A percentile compares a stretch with the other conserved stretches of the same genome.
phyloP scores from a whole-genome alignment of 2,888 invertebrate species.

The Fabriciana adippe region DNA sequence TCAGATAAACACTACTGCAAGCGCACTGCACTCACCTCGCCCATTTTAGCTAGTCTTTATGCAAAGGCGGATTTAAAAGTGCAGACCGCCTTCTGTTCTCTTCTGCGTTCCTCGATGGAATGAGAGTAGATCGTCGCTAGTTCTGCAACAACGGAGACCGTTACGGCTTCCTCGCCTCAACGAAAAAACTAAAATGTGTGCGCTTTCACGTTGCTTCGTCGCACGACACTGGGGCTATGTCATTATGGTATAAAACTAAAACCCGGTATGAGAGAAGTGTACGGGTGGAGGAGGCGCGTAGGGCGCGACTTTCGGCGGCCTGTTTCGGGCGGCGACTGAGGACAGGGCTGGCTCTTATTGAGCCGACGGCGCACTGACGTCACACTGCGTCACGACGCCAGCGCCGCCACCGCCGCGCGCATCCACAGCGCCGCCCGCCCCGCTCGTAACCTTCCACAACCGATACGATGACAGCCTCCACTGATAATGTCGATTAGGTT shows the following conservation, averaged over 20 bases:
- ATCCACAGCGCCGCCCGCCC: slow-evolving; percentile 69
- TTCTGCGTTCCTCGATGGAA: slow-evolving; percentile 75
- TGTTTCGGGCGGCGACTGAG: slow-evolving; percentile 82
- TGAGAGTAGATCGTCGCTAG: slow-evolving; percentile 75
- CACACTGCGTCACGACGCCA: slow-evolving; percentile 85
- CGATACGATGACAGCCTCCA: slow-evolving; percentile 69
- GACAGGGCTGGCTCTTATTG: slow-evolving; percentile 83
- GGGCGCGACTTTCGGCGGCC: slow-evolving; percentile 76
- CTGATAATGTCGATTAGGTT: slow-evolving; percentile 46
- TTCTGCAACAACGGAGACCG: slow-evolving; percentile 80
- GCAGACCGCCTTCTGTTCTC: slow-evolving; percentile 76
- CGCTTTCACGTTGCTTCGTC: slow-evolving; percentile 74
- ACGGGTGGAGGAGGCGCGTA: slow-evolving; percentile 73
- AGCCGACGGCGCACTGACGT: slow-evolving; percentile 87
- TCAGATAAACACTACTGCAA: slow-evolving; percentile 76
- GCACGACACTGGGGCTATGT: slow-evolving; percentile 79
- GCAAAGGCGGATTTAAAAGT: slow-evolving; percentile 76
- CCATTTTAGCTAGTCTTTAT: slow-evolving; percentile 81
- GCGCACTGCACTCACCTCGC: slow-evolving; percentile 80
- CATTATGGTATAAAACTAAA: slow-evolving; percentile 79
- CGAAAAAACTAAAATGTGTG: slow-evolving; percentile 79
- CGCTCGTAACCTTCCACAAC: slow-evolving; percentile 74
- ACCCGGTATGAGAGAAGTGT: slow-evolving; percentile 75
- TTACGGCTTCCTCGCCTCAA: slow-evolving; percentile 76
- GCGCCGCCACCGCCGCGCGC: slow-evolving; percentile 73